Conservation (phyloP, 64 coral and sea anemone species). For the Hydrozoanthus tunicans region DNA sequence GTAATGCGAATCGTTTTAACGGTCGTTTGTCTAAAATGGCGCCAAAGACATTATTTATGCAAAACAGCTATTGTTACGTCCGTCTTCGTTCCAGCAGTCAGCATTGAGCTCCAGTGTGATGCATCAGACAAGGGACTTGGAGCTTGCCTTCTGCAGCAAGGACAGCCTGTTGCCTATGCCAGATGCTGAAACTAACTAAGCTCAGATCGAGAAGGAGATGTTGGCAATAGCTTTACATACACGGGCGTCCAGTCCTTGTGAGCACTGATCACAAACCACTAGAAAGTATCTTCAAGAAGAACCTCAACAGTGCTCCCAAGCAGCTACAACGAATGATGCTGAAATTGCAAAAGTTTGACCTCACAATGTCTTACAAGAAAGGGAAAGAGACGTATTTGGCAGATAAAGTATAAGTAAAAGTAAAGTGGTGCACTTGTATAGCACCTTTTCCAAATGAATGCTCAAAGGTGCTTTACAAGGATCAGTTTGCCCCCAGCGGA, state of each 20-base stretch:
- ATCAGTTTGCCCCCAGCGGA: no score
- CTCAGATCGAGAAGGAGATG: background rate
- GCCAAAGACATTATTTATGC: no score
- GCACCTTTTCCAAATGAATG: no score
- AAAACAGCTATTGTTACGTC: no score
- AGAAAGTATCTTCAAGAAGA: conserved; percentile 65
- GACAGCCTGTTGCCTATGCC: conserved; percentile 44
- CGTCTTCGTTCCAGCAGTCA: conserved; percentile 13
- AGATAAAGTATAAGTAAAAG: background rate
- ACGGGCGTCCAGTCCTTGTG: conserved; percentile 33
- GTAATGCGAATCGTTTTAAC: no score
- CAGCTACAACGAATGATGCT: conserved; percentile 59
- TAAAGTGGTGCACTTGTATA: no score
- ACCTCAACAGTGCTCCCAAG: conserved; percentile 51
- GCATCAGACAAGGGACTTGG: conserved; percentile 33
- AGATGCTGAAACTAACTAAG: background rate
- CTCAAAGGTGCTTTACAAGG: no score
- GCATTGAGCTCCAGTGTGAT: conserved; percentile 24
- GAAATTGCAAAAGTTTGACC: conserved; percentile 58
- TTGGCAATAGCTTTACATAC: conserved; percentile 13
- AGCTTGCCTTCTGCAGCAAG: conserved; percentile 17
- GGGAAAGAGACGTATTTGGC: conserved; percentile 61
- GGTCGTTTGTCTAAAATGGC: no score
- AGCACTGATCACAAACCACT: conserved; percentile 66
- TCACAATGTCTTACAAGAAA: conserved; percentile 52